These are phyloP conservation scores for Temnothorax rugatulus DNA, from an alignment of 2,888 invertebrate genomes.

Conservation along the genomic window DNA sequence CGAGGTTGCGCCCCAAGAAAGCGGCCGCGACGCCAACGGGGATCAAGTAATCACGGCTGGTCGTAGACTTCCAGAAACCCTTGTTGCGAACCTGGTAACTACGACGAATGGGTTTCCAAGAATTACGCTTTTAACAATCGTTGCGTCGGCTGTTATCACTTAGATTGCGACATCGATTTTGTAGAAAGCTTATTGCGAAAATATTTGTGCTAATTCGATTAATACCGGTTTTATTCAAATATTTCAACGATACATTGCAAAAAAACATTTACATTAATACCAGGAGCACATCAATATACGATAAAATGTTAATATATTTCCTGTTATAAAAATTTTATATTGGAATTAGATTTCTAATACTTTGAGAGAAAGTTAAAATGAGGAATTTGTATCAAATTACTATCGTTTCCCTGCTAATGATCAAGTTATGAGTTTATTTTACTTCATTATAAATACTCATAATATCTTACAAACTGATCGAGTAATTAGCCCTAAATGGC, in stretches of 20 bases:
- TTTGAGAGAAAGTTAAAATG: background rate
- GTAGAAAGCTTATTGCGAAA: background rate
- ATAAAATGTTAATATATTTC: background rate
- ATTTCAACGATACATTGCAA: background rate
- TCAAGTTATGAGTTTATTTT: background rate
- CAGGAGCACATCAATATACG: background rate
- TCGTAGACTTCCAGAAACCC: conserved; percentile 33
- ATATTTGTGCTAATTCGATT: background rate
- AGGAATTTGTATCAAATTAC: background rate
- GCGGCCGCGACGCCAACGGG: conserved; percentile 36
- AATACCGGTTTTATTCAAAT: background rate
- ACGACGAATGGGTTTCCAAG: conserved; percentile 8
- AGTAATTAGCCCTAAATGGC: conserved; percentile 71
- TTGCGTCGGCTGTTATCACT: background rate
- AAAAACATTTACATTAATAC: background rate
- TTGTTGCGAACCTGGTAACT: conserved; percentile 24
- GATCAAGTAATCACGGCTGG: conserved; percentile 29
- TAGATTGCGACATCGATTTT: conserved; percentile 21
- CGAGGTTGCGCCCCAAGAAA: conserved; percentile 54
- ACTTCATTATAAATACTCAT: background rate
- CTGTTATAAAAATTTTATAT: background rate
- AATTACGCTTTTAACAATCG: conserved; percentile 19
- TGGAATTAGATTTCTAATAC: background rate
- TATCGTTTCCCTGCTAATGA: background rate
- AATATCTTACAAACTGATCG: conserved; percentile 11